Evolutionary conservation across 2,888 invertebrate species (phyloP), one percentile per base, ranked within the genome.

Genomic region (Julus scandinavius): DNA sequence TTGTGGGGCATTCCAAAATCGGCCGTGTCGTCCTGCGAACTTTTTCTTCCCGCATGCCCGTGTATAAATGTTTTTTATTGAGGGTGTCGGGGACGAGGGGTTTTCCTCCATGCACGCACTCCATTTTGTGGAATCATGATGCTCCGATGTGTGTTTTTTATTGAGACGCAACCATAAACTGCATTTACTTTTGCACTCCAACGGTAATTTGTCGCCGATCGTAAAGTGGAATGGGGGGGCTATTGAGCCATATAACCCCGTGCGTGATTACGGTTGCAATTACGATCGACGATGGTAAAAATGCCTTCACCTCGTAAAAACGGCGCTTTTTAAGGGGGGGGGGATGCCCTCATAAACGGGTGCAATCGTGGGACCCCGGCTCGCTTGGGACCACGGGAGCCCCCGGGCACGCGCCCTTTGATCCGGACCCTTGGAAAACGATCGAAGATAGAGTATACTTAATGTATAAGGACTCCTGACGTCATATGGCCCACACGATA

Each of bases 101-200:
- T 29, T 29, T 29, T 29, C 29, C 29, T 29, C 29, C 29, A 29
- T 29, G 29, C 29, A 29, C 63, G n/a, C 63, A 63, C 63, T 63
- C 63, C 63, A 63, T 63, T 63, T 63, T 63, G 20, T 20, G 6
- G 20, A 63, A 63, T 63, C 63, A 63, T 63, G 63, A 63, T 63
- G 63, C 63, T 63, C 63, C 63, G 63, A 63, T 63, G 63, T 63
- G 63, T 63, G 63, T 63, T 63, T 63, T 63, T 63, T 63, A 63
- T 63, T 63, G 63, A 63, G 63, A 63, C 63, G 63, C 63, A 20
- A 63, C 63, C 63, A 63, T 63, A 63, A 63, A 63, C 63, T 63
- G 63, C 63, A 63, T 63, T 63, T 63, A 63, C 63, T 63, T 29
- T 63, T 63, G 63, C 63, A 63, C 63, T 63, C 20, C n/a, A 63